Evolutionary conservation across 2,888 invertebrate genomes (phyloP).

Genomic region (Zhuqinia jingwanae): DNA sequence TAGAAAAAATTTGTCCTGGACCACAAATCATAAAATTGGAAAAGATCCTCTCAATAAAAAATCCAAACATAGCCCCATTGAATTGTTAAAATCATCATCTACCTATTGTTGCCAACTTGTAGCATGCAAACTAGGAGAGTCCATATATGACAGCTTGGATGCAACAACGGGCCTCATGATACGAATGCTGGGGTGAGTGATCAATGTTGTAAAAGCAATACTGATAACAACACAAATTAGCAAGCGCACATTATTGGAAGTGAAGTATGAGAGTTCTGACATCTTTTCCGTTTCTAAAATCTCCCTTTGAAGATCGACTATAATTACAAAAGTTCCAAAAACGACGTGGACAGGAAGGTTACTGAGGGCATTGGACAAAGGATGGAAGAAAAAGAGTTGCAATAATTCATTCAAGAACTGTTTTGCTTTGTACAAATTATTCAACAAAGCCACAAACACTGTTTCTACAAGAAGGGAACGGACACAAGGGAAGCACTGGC

Average conservation of each 20-base stretch:
- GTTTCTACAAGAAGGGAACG: background rate
- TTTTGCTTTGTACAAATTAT: slow-evolving; percentile 20
- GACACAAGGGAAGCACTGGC: background rate
- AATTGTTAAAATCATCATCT: slow-evolving; percentile 24
- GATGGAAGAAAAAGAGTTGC: slow-evolving; percentile 48
- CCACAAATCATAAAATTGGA: background rate
- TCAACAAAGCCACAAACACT: background rate
- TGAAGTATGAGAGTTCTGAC: too few relatives aligned
- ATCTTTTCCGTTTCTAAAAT: background rate
- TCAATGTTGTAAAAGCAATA: too few relatives aligned
- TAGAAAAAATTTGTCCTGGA: background rate
- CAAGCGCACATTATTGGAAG: too few relatives aligned
- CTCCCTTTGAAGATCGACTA: slow-evolving; percentile 6
- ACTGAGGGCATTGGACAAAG: slow-evolving; percentile 53
- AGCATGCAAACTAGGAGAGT: slow-evolving; percentile 48
- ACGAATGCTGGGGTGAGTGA: slow-evolving; percentile 49
- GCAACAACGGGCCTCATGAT: slow-evolving; percentile 45
- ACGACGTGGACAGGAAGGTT: slow-evolving; percentile 59
- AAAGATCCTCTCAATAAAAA: background rate
- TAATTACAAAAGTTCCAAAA: slow-evolving; percentile 42
- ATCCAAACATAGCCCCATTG: slow-evolving; percentile 2
- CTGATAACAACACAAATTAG: background rate
- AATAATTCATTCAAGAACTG: slow-evolving; percentile 40
- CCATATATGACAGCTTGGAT: slow-evolving; percentile 50
- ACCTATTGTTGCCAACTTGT: slow-evolving; percentile 48